Evolutionary conservation across 1,140 invertebrate genomes (phyloP).

Genomic region (Pemphigus obesinymphae): DNA sequence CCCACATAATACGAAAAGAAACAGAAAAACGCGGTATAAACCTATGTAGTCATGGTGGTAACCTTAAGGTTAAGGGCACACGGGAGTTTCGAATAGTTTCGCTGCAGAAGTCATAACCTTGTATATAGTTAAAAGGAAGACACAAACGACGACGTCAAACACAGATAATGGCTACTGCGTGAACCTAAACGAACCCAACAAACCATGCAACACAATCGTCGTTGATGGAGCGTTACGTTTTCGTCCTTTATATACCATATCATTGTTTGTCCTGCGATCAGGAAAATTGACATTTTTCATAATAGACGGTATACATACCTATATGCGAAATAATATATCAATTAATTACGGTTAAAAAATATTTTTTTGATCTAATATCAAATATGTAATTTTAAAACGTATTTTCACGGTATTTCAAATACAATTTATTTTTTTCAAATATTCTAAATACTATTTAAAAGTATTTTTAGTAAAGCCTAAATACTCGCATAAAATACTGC

Average conservation of each 20-base stretch:
- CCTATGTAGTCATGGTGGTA: background rate
- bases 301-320: no score
- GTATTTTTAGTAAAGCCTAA: no score
- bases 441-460: no score
- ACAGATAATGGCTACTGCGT: slow-evolving; percentile 1
- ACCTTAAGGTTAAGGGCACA: slow-evolving; percentile 21
- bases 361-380: no score
- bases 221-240: slow-evolving; percentile 21
- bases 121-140: slow-evolving; percentile 16
- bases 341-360: no score
- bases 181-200: slow-evolving; percentile 31
- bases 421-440: no score
- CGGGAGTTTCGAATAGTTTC: background rate
- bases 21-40: background rate
- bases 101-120: slow-evolving; percentile 32
- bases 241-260: background rate
- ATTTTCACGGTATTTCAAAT: no score
- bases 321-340: no score
- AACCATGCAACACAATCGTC: background rate
- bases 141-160: background rate
- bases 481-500: no score
- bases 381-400: no score
- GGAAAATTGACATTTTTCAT: slow-evolving; percentile 19
- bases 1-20: background rate
- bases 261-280: background rate